Evolutionary conservation across 2,888 invertebrate species (phyloP), one percentile per base, ranked within the genome.

Genomic region (Drosophila mettleri): DNA sequence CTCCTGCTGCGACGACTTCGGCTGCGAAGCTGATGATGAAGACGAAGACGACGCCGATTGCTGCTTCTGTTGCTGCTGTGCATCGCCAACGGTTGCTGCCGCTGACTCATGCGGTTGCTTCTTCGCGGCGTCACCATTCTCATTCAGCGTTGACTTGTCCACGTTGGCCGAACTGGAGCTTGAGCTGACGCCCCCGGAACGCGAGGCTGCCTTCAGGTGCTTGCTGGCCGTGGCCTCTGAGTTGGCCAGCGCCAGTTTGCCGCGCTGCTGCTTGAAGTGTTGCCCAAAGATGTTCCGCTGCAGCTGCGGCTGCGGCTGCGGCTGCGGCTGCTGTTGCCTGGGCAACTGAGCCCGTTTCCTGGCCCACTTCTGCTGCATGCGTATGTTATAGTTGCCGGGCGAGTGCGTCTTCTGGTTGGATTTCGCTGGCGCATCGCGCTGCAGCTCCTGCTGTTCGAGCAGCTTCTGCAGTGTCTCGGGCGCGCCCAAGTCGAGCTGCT

Each of bases 321-420:
- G 80, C 36, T 29, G 74, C 78, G 77, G 70, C 51, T 86, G 86
- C 41, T 74, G 80, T 38, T 60, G 74, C 77, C 53, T 70, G 58
- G 38, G 34, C 31, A 69, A 65, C 63, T 91, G 91, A 3, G 89
- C 80, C 0, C 91, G 82, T 65, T 92, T 91, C 41, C 90, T 77
- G 22, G 90, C 83, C 89, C 91, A 89, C 62, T 92, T 90, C 64
- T 91, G 91, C 65, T 91, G 90, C 69, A 86, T 66, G 64, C 88
- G 82, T 52, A 88, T 86, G 43, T 91, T 91, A 60, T 86, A 87
- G 69, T 74, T 66, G 31, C 69, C 12, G 0, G 58, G 39, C 10
- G 55, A 20, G 29, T 80, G 86, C 4, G 70, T 63, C 29, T 85
- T 80, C 6, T 62, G 55, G 22, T 55, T 74, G 34, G 73, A n/a